These are phyloP conservation scores for Etheostoma perlongum DNA, from an alignment of 2,797 vertebrate genomes.

Conservation along the genomic window DNA sequence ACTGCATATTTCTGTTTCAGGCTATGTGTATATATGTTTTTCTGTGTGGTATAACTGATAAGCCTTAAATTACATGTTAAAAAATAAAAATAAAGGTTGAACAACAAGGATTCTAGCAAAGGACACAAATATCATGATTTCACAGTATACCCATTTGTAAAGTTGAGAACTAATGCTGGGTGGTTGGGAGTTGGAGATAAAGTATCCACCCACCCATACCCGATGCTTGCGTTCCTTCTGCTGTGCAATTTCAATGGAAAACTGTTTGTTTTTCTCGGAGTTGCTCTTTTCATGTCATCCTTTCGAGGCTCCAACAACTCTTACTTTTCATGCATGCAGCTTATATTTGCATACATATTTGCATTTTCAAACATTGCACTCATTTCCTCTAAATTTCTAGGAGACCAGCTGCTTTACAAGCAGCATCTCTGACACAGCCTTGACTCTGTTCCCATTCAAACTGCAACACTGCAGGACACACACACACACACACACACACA, in stretches of 20 bases:
- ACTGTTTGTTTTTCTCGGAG: conserved; percentile 6
- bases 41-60: neutral
- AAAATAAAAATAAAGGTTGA: neutral
- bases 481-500: conserved; percentile 19
- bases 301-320: conserved; percentile 18
- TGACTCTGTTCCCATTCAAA: conserved; percentile 45
- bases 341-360: conserved; percentile 46
- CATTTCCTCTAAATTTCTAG: conserved; percentile 48
- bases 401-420: conserved; percentile 47
- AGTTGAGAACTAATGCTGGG: conserved; percentile 11
- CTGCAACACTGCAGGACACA: conserved; percentile 47
- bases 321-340: conserved; percentile 9
- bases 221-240: conserved; percentile 2
- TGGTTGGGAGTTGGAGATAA: conserved; percentile 27
- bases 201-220: conserved; percentile 26
- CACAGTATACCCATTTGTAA: conserved; percentile 4
- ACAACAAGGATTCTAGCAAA: neutral
- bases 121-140: neutral
- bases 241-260: neutral
- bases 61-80: neutral
- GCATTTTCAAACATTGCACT: conserved; percentile 33
- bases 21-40: neutral
- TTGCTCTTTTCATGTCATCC: conserved; percentile 22
- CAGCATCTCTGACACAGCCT: conserved; percentile 37
- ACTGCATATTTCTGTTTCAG: neutral